A percentile compares a stretch with the other conserved stretches of the same genome.
Evolutionary conservation across 2,888 invertebrate genomes (phyloP).

Genomic region (Parnassius glacialis): DNA sequence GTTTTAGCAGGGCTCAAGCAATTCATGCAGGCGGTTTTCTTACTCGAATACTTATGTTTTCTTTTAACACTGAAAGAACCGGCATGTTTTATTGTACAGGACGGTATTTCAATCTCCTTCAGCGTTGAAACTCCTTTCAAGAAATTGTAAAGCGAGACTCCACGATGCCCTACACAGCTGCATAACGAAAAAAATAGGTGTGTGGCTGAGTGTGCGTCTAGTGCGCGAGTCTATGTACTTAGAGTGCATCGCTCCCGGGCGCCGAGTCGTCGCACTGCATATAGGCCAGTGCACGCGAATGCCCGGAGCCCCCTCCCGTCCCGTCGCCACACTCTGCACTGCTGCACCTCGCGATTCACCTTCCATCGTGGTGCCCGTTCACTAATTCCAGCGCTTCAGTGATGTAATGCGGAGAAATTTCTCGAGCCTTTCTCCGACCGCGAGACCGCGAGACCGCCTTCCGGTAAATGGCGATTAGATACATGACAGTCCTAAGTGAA

Average conservation of each 20-base stretch:
- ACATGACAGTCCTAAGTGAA: conserved; percentile 17
- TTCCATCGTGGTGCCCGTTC: conserved; percentile 71
- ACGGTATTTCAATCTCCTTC: conserved; percentile 58
- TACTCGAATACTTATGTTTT: conserved; percentile 12
- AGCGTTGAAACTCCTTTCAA: conserved; percentile 64
- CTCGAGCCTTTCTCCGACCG: conserved; percentile 61
- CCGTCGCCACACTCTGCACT: conserved; percentile 30
- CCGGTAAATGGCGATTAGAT: conserved; percentile 49
- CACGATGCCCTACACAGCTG: conserved; percentile 60
- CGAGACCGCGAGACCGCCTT: conserved; percentile 43
- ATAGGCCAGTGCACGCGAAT: conserved; percentile 81
- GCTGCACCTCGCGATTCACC: conserved; percentile 70
- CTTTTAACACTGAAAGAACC: conserved; percentile 22
- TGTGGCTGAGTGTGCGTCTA: conserved; percentile 68
- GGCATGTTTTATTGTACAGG: conserved; percentile 33
- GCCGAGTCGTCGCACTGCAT: conserved; percentile 80
- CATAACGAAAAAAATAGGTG: conserved; percentile 65
- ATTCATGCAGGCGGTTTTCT: conserved; percentile 17
- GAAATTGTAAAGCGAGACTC: conserved; percentile 61
- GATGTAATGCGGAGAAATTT: conserved; percentile 66
- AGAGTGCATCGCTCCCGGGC: conserved; percentile 80
- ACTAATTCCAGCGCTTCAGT: conserved; percentile 62
- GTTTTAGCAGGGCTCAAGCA: neutral
- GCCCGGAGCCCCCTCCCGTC: conserved; percentile 52
- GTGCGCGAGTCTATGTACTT: conserved; percentile 71